Conservation (phyloP, 2,888 invertebrate species). For the Cyclophora punctaria region DNA sequence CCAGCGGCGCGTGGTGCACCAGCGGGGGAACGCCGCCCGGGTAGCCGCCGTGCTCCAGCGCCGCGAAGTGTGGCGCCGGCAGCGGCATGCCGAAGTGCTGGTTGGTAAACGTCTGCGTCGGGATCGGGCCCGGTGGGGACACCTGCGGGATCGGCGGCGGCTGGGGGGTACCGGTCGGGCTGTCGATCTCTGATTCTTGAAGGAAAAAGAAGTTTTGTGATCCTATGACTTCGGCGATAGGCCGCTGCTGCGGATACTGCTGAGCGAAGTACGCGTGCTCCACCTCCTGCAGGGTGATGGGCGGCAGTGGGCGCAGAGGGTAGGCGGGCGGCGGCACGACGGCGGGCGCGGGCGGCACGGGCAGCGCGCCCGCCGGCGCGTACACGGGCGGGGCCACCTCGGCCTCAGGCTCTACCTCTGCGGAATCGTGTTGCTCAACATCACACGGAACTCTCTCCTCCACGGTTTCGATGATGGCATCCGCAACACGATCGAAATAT, state of each 20-base stretch:
- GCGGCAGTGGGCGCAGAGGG: conserved; percentile 71
- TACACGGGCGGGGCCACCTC: conserved; percentile 27
- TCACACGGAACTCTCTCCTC: conserved; percentile 30
- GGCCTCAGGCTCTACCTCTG: conserved; percentile 32
- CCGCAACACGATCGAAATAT: conserved; percentile 83
- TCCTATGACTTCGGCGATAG: conserved; percentile 84
- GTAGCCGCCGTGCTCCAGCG: conserved; percentile 51
- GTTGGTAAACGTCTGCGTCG: conserved; percentile 90
- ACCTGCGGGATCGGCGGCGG: conserved; percentile 60
- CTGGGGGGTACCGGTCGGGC: conserved; percentile 77
- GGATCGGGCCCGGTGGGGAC: conserved; percentile 72
- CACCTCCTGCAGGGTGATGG: conserved; percentile 76
- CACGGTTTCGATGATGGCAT: conserved; percentile 28
- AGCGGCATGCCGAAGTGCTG: conserved; percentile 79
- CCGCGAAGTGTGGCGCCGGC: conserved; percentile 63
- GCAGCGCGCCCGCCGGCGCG: conserved; percentile 41
- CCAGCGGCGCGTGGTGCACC: conserved; percentile 54
- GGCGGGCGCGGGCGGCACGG: conserved; percentile 68
- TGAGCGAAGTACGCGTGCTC: conserved; percentile 78
- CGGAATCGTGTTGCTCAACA: conserved; percentile 28
- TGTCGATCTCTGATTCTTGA: conserved; percentile 93
- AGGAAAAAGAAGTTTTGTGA: conserved; percentile 87
- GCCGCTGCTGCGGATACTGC: conserved; percentile 74
- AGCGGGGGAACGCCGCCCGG: conserved; percentile 64
- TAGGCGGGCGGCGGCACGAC: conserved; percentile 73